Evolutionary conservation across 2,888 invertebrate species (phyloP).

Genomic region (Noctua janthina): DNA sequence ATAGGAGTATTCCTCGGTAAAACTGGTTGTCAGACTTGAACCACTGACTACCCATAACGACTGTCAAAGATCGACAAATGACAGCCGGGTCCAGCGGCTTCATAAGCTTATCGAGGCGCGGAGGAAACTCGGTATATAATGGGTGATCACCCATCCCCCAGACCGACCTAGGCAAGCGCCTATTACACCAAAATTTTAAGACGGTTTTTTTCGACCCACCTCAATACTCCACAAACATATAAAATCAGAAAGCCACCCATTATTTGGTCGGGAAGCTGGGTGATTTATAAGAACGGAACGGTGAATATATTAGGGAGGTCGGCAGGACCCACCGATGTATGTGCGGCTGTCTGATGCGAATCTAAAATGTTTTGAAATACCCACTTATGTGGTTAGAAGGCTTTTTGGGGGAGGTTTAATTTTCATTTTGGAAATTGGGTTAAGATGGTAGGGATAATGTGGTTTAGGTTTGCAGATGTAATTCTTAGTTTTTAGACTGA

Average conservation of each 20-base stretch:
- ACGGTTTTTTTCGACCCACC: neutral
- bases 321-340: conserved; percentile 44
- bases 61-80: neutral
- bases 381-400: conserved; percentile 46
- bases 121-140: too few species aligned
- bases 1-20: neutral
- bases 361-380: conserved; percentile 56
- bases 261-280: conserved; percentile 41
- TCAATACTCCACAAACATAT: conserved; percentile 1
- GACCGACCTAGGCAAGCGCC: too few species aligned
- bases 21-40: neutral
- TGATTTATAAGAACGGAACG: conserved; percentile 70
- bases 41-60: neutral
- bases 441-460: neutral
- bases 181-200: neutral
- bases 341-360: conserved; percentile 48
- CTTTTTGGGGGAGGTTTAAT: conserved; percentile 19
- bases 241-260: conserved; percentile 45
- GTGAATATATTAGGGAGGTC: conserved; percentile 72
- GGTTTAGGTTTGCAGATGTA: neutral
- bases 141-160: neutral
- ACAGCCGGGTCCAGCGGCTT: neutral
- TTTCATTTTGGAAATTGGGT: conserved; percentile 10
- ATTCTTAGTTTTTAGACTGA: neutral
- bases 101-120: neutral